phyloP scores from a whole-genome alignment of 2,797 vertebrate genomes.

The Pampus argenteus region DNA sequence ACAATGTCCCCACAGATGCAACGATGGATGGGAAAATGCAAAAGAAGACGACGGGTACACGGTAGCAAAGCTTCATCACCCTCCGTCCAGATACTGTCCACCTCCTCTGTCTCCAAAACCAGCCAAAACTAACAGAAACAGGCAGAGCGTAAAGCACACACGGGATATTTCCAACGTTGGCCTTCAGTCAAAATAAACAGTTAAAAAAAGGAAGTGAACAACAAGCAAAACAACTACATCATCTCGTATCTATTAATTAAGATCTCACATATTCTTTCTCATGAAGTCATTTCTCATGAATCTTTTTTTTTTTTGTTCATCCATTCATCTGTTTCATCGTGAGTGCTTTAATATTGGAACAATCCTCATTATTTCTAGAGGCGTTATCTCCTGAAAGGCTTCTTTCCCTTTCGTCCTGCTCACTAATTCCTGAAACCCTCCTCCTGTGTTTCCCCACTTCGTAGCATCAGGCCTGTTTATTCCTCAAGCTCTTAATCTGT shows the following conservation, averaged over 20 bases:
- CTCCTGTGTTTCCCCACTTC: slow-evolving; percentile 68
- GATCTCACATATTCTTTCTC: slow-evolving; percentile 29
- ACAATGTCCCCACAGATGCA: slow-evolving; percentile 10
- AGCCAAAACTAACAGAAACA: slow-evolving; percentile 20
- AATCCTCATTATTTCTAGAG: slow-evolving; percentile 62
- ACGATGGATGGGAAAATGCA: slow-evolving; percentile 4
- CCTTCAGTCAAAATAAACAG: slow-evolving; percentile 20
- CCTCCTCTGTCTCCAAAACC: slow-evolving; percentile 26
- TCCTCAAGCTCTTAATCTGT: slow-evolving; percentile 83
- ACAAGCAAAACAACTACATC: slow-evolving; percentile 35
- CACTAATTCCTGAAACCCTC: slow-evolving; percentile 72
- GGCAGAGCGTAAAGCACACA: not conserved
- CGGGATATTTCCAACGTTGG: slow-evolving; percentile 16
- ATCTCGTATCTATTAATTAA: slow-evolving; percentile 32
- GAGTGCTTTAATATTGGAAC: slow-evolving; percentile 67
- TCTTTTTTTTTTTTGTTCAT: too few species aligned
- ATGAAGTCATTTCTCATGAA: slow-evolving; percentile 25
- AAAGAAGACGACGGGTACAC: slow-evolving; percentile 30
- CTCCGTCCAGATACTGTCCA: slow-evolving; percentile 18
- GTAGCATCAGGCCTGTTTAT: slow-evolving; percentile 70
- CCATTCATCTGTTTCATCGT: slow-evolving; percentile 64
- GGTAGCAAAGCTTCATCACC: slow-evolving; percentile 4
- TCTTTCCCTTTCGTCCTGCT: slow-evolving; percentile 64
- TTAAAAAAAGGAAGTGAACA: slow-evolving; percentile 16
- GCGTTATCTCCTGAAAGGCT: slow-evolving; percentile 69